Evolutionary conservation across 92 coral and sea anemone genomes (phyloP).

Genomic region (Pocillopora grandis): DNA sequence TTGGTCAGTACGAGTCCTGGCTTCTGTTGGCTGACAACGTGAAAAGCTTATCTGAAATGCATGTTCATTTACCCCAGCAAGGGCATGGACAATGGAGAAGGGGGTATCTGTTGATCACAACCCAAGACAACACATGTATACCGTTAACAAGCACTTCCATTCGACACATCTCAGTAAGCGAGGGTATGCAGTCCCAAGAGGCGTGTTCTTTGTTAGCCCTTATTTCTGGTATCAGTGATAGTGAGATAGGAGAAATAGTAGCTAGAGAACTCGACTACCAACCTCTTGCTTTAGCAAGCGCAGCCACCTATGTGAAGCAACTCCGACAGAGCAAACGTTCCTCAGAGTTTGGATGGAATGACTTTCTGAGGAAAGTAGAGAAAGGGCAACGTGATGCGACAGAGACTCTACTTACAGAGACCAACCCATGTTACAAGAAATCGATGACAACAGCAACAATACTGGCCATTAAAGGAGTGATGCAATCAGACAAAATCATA

Average conservation of each 20-base stretch:
- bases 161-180: background rate
- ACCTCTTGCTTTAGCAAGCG: conserved; percentile 4
- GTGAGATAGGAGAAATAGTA: background rate
- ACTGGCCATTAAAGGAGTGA: conserved; percentile 34
- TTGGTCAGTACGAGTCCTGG: background rate
- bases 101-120: background rate
- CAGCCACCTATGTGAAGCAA: conserved; percentile 2
- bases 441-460: too few species aligned
- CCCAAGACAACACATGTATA: background rate
- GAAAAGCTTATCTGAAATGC: background rate
- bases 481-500: conserved; percentile 8
- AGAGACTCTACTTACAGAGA: too few species aligned
- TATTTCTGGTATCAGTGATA: background rate
- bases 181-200: background rate
- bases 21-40: background rate
- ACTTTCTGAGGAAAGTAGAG: background rate
- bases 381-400: conserved; percentile 15
- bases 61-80: background rate
- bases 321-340: background rate
- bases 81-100: background rate
- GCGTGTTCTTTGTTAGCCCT: background rate
- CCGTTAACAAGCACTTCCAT: background rate
- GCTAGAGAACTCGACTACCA: background rate
- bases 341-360: background rate
- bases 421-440: too few species aligned